phyloP scores from a whole-genome alignment of 2,113 vertebrate species.

The Macrotis lagotis region DNA sequence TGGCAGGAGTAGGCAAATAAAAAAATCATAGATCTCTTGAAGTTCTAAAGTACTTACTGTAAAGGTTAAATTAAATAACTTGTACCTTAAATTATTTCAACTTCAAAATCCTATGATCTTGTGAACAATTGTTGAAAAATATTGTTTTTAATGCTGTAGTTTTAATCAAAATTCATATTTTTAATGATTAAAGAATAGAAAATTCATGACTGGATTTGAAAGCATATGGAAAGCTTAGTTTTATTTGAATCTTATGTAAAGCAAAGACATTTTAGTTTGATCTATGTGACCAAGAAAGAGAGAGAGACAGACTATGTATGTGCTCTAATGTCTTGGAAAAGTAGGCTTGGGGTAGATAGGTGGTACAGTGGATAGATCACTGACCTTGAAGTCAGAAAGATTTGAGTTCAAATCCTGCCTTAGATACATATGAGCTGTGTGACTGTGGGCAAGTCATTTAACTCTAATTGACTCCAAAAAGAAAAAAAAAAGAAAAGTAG shows the following conservation, averaged over 20 bases:
- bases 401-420: no score
- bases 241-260: not conserved
- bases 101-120: not conserved
- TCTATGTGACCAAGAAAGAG: not conserved
- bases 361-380: no score
- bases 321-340: not conserved
- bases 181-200: not conserved
- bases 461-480: no score
- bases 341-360: no score
- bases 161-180: not conserved
- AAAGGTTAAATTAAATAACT: not conserved
- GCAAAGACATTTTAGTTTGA: not conserved
- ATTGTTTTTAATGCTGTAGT: not conserved
- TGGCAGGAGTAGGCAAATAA: not conserved
- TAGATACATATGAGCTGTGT: no score
- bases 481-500: no score
- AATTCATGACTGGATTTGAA: not conserved
- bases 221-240: not conserved
- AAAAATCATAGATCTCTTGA: not conserved
- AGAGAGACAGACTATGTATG: not conserved
- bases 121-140: not conserved
- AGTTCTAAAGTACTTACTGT: not conserved
- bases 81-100: not conserved
- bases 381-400: no score
- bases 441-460: no score